These are phyloP conservation scores for Archilochus colubris DNA, from an alignment of 2,113 vertebrate genomes.

Conservation along the genomic window DNA sequence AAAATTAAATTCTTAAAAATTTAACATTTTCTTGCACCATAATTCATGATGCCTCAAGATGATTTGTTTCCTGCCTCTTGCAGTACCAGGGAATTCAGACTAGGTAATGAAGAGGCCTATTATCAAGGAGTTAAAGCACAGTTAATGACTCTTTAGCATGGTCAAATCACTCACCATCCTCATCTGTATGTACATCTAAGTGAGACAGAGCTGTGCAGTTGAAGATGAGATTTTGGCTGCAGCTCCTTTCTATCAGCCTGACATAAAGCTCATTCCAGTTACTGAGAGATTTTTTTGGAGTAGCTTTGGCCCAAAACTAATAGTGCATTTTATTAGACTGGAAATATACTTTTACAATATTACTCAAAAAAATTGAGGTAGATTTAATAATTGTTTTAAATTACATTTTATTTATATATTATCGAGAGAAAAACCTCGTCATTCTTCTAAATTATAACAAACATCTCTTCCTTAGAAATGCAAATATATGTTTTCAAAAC, in stretches of 20 bases:
- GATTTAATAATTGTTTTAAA: background rate
- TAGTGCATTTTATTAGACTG: background rate
- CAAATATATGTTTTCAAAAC: background rate
- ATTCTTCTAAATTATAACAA: background rate
- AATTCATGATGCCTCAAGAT: background rate
- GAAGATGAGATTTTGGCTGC: background rate
- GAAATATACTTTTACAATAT: background rate
- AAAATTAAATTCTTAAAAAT: background rate
- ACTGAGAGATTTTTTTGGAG: background rate
- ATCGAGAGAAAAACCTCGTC: background rate
- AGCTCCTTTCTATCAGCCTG: background rate
- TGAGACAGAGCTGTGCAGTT: background rate
- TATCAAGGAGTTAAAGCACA: background rate
- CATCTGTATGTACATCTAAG: background rate
- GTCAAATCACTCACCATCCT: background rate
- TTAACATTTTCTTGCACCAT: background rate
- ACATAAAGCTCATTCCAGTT: background rate
- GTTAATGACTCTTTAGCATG: background rate
- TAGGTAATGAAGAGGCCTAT: background rate
- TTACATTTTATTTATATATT: background rate
- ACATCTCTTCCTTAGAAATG: background rate
- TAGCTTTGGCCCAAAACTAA: background rate
- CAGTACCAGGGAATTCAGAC: background rate
- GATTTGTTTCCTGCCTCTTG: background rate
- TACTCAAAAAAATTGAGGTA: background rate